A percentile compares a stretch with the other conserved stretches of the same genome.
phyloP scores from a whole-genome alignment of 2,888 invertebrate species.

The Caprella mutica region DNA sequence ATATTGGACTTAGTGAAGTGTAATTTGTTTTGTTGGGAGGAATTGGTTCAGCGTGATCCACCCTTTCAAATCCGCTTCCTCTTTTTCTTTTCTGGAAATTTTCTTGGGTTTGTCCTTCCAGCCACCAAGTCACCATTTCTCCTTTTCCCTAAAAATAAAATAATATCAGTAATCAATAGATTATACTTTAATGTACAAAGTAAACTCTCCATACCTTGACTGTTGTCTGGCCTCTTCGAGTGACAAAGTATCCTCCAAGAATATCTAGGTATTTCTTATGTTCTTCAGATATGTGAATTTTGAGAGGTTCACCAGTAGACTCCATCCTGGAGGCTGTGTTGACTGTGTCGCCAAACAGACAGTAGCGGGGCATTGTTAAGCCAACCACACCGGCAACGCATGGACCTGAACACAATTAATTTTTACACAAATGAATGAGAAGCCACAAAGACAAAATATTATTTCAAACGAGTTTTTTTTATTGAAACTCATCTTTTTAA shows the following conservation, averaged over 20 bases:
- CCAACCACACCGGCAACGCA: conserved; percentile 89
- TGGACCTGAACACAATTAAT: conserved; percentile 61
- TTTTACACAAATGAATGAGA: background rate
- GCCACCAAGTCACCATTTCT: too few relatives aligned
- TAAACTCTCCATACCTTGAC: conserved; percentile 24
- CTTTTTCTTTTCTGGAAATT: too few relatives aligned
- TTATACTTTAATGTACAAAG: too few relatives aligned
- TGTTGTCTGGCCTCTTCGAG: conserved; percentile 11
- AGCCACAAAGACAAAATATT: background rate
- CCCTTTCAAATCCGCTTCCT: too few relatives aligned
- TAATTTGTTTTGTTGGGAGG: too few relatives aligned
- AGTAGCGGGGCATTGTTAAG: conserved; percentile 83
- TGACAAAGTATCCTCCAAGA: conserved; percentile 15
- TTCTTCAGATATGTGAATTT: conserved; percentile 21
- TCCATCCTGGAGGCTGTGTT: conserved; percentile 82
- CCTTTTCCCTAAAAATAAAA: too few relatives aligned
- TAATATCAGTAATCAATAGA: too few relatives aligned
- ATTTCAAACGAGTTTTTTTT: background rate
- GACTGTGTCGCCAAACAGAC: conserved; percentile 84
- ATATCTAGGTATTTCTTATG: conserved; percentile 20
- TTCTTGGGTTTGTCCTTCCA: too few relatives aligned
- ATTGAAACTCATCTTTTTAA: conserved; percentile 22
- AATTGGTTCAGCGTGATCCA: too few relatives aligned
- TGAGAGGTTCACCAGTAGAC: conserved; percentile 32
- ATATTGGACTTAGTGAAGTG: too few relatives aligned